These are phyloP conservation scores for Oconnorella tubifera DNA, from an alignment of 2,888 invertebrate genomes.

Conservation along the genomic window DNA sequence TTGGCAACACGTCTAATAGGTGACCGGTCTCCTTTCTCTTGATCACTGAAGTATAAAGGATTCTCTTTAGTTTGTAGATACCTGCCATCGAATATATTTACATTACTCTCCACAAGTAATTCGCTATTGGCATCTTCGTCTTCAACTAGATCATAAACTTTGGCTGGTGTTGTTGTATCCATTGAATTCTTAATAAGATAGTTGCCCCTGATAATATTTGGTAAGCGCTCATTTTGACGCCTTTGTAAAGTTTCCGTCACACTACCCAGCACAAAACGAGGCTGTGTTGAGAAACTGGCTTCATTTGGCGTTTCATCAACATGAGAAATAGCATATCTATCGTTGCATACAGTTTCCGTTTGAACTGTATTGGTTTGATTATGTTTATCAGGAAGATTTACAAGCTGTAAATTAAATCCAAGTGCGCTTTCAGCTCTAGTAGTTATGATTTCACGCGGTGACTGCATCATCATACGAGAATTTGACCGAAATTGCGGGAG, in stretches of 20 bases:
- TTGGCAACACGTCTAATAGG: no score
- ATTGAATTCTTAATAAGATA: slow-evolving; percentile 35
- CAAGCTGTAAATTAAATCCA: neutral
- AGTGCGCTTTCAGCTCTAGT: neutral
- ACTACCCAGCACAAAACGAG: slow-evolving; percentile 2
- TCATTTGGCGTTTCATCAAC: neutral
- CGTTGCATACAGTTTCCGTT: neutral
- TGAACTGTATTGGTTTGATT: neutral
- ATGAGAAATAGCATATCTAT: neutral
- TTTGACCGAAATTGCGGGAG: neutral
- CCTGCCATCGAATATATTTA: slow-evolving; percentile 29
- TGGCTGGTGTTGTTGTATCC: slow-evolving; percentile 30
- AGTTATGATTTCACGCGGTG: no score
- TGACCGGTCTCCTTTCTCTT: no score
- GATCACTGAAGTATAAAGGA: slow-evolving; percentile 33
- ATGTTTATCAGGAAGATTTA: neutral
- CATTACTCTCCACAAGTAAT: slow-evolving; percentile 27
- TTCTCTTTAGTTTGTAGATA: slow-evolving; percentile 32
- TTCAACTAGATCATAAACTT: slow-evolving; percentile 31
- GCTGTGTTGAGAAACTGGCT: neutral
- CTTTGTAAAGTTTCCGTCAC: neutral
- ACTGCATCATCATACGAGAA: neutral
- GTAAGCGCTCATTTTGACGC: neutral
- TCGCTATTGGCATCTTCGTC: slow-evolving; percentile 15
- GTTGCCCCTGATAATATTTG: slow-evolving; percentile 30